These are phyloP conservation scores for Oncorhynchus mykiss DNA, from an alignment of 2,113 vertebrate species.

Conservation along the genomic window DNA sequence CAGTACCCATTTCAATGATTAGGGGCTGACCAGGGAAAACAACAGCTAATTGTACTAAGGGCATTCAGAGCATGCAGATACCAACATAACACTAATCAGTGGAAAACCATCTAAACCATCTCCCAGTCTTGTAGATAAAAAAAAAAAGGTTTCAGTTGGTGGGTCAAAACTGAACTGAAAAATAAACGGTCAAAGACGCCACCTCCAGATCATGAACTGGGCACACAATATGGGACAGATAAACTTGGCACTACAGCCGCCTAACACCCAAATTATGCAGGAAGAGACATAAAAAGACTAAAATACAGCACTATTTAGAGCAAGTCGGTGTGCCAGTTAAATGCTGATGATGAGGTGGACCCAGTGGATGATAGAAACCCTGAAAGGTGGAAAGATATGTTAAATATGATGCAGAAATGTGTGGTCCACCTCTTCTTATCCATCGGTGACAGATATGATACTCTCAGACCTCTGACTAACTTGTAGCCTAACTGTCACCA, in stretches of 20 bases:
- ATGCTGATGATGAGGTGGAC: neutral
- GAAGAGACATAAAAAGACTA: slow-evolving; percentile 43
- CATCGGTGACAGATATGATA: slow-evolving; percentile 1
- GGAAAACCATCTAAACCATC: too few species aligned
- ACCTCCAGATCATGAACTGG: slow-evolving; percentile 2
- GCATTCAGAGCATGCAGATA: too few species aligned
- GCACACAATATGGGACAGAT: slow-evolving; percentile 45
- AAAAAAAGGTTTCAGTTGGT: too few species aligned
- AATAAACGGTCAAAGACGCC: neutral
- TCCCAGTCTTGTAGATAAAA: too few species aligned
- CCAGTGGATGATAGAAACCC: neutral
- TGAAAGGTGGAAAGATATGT: neutral
- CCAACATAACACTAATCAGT: too few species aligned
- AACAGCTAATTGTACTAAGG: too few species aligned
- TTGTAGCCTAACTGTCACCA: neutral
- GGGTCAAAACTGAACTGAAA: neutral
- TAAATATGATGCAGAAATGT: neutral
- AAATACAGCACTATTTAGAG: slow-evolving; percentile 46
- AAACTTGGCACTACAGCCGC: slow-evolving; percentile 17
- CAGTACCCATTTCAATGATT: too few species aligned
- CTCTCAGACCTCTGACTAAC: slow-evolving; percentile 3
- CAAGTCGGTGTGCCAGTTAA: slow-evolving; percentile 46
- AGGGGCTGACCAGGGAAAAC: too few species aligned
- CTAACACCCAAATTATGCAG: slow-evolving; percentile 2
- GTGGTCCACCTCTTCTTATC: neutral